phyloP scores from a whole-genome alignment of 2,113 vertebrate species.

The Rhinolophus sinicus region DNA sequence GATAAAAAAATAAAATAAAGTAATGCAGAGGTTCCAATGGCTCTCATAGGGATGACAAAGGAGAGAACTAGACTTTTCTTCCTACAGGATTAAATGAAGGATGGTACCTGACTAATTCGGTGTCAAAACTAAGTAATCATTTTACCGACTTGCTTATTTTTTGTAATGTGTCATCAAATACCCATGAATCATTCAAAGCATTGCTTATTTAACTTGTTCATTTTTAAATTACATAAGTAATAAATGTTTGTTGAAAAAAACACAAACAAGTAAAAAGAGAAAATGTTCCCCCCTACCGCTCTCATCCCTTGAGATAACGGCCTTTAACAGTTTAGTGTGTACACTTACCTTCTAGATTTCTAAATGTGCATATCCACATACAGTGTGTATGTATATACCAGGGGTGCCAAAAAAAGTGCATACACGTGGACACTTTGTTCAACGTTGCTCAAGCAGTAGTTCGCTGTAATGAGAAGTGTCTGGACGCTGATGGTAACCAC shows the following conservation, averaged over 20 bases:
- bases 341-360: not conserved
- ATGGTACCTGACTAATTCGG: slow-evolving; percentile 42
- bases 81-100: slow-evolving; percentile 10
- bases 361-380: not conserved
- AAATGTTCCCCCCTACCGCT: not conserved
- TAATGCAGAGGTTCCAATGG: not conserved
- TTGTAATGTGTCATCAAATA: slow-evolving; percentile 3
- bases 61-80: not conserved
- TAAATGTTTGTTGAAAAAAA: slow-evolving; percentile 24
- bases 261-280: not conserved
- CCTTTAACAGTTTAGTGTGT: not conserved
- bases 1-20: not conserved
- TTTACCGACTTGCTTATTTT: slow-evolving; percentile 11
- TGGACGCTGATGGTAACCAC: too few relatives aligned
- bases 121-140: slow-evolving; percentile 60
- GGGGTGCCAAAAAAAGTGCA: too few relatives aligned
- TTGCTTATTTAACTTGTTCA: slow-evolving; percentile 17
- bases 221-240: slow-evolving; percentile 41
- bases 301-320: not conserved
- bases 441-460: too few relatives aligned
- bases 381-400: too few relatives aligned
- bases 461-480: too few relatives aligned
- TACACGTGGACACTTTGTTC: too few relatives aligned
- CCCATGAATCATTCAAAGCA: slow-evolving; percentile 42
- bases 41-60: not conserved